These are phyloP conservation scores for Xiphydria camelus DNA, from an alignment of 2,888 invertebrate species.

Conservation along the genomic window DNA sequence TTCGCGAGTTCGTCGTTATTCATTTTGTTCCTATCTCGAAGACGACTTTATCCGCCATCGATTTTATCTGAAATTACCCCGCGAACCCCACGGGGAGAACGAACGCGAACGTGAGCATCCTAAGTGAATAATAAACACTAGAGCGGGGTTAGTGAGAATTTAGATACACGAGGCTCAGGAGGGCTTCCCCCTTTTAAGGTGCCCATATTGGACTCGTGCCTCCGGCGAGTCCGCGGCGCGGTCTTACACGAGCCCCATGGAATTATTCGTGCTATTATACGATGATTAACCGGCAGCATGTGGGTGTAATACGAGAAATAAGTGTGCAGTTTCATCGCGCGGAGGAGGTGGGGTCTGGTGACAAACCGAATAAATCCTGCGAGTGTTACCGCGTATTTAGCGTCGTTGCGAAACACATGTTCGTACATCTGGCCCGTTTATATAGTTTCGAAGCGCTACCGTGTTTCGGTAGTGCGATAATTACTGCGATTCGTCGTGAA, in stretches of 20 bases:
- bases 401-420: conserved; percentile 41
- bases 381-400: conserved; percentile 39
- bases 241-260: too few relatives aligned
- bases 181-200: conserved; percentile 31
- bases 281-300: conserved; percentile 52
- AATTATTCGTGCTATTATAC: conserved; percentile 55
- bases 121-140: conserved; percentile 48
- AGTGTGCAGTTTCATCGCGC: conserved; percentile 41
- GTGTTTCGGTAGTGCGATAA: too few relatives aligned
- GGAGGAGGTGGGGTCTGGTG: conserved; percentile 31
- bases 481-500: too few relatives aligned
- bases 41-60: too few relatives aligned
- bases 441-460: too few relatives aligned
- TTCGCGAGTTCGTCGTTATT: too few relatives aligned
- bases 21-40: too few relatives aligned
- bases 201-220: conserved; percentile 50
- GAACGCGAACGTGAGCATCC: conserved; percentile 44
- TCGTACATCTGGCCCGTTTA: conserved; percentile 48
- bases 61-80: too few relatives aligned
- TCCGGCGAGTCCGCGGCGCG: conserved; percentile 40
- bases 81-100: too few relatives aligned
- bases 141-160: too few relatives aligned
- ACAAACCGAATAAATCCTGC: conserved; percentile 45
- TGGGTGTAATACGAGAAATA: conserved; percentile 55
- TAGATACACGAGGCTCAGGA: conserved; percentile 25